Conservation (phyloP, 2,113 vertebrate genomes). For the Solea senegalensis region DNA sequence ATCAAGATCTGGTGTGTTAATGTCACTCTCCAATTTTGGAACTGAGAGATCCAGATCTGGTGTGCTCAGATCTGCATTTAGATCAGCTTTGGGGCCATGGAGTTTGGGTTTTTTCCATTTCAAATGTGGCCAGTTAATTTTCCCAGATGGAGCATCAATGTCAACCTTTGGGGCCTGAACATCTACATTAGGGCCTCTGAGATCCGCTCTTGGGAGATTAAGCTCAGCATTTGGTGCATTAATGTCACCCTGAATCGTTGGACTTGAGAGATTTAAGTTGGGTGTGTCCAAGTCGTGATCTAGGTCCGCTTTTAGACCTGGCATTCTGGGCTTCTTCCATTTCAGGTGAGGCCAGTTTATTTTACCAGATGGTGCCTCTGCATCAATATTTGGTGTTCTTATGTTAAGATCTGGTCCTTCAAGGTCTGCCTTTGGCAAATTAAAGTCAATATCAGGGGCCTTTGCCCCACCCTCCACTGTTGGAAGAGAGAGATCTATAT, state of each 20-base stretch:
- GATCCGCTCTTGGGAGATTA: slow-evolving; percentile 42
- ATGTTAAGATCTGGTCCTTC: slow-evolving; percentile 54
- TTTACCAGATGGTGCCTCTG: slow-evolving; percentile 59
- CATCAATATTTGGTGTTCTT: slow-evolving; percentile 55
- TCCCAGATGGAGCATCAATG: slow-evolving; percentile 47
- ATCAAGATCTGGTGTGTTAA: slow-evolving; percentile 45
- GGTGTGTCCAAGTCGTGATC: slow-evolving; percentile 50
- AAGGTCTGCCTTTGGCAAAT: slow-evolving; percentile 61
- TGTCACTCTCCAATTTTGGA: slow-evolving; percentile 55
- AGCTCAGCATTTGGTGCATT: slow-evolving; percentile 55
- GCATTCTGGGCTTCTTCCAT: slow-evolving; percentile 56
- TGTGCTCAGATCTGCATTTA: slow-evolving; percentile 44
- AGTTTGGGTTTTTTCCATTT: slow-evolving; percentile 64
- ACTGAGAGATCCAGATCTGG: slow-evolving; percentile 58
- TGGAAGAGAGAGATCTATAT: no score
- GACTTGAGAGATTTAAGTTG: slow-evolving; percentile 48
- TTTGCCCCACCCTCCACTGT: slow-evolving; percentile 50
- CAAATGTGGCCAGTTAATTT: slow-evolving; percentile 63
- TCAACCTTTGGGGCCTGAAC: slow-evolving; percentile 57
- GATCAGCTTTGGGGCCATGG: slow-evolving; percentile 49
- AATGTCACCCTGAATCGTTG: slow-evolving; percentile 54
- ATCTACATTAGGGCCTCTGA: slow-evolving; percentile 45
- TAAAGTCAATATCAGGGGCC: slow-evolving; percentile 60
- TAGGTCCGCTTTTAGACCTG: slow-evolving; percentile 50
- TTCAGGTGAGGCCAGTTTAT: slow-evolving; percentile 66